Evolutionary conservation across 2,797 vertebrate genomes (phyloP), one percentile per base, ranked within the genome.

Genomic region (Zalophus californianus): DNA sequence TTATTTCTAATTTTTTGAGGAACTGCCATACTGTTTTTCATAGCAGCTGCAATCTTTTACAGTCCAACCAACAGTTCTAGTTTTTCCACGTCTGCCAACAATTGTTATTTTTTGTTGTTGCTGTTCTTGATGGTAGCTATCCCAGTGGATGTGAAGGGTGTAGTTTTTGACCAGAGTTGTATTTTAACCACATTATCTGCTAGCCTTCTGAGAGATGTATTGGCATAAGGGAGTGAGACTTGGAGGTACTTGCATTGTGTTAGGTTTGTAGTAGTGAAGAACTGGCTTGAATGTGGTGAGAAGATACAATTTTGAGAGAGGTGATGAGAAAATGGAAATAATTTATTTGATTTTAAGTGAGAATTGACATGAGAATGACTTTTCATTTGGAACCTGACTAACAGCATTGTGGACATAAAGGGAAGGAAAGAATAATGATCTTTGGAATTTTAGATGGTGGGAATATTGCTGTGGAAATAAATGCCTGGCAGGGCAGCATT

Each of bases 321-420:
- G 12, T 84, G 70, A 48, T 91, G 48, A 68, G 60, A 95, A 84
- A 91, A 44, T 73, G n/a, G 38, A 66, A 91, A 44, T 5, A 86
- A 70, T 68, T 78, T 87, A 68, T 86, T 96, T 91, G 60, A 72
- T 91, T 93, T 82, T 84, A 89, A 91, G 58, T 78, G 48, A 95
- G n/a, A 89, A 91, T 68, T 83, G 58, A n/a, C 4, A 3, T 58
- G 54, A 85, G 66, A 88, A 93, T 93, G 72, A 82, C n/a, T 89
- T 94, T 73, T 80, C 25, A 68, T 73, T 80, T 94, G 94, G 94
- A 94, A 90, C 10, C 27, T 77, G 54, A 72, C n/a, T 72, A 90
- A 35, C 70, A 89, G 44, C 64, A 64, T 29, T 72, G 35, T 77
- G 32, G 44, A 91, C 13, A 1, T 70, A 82, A 94, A 91, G 86